Evolutionary conservation across 2,888 invertebrate genomes (phyloP), one percentile per base, ranked within the genome.

Genomic region (Drosophila borealis): DNA sequence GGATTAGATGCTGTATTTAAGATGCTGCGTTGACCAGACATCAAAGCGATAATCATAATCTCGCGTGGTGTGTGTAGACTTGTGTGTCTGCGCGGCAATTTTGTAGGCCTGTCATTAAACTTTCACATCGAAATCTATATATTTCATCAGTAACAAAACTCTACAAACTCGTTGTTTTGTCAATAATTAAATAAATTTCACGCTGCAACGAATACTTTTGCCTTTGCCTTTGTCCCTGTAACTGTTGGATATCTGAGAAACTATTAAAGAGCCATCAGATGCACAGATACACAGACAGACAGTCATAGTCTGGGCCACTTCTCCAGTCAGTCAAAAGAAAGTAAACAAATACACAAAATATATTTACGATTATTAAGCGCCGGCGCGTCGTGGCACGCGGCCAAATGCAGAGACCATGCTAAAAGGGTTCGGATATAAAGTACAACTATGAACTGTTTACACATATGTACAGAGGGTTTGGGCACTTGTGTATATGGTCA

Each of bases 81-180:
- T 36, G 36, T 56, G 19, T 21, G 21, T 54, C 51, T 48, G 41
- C 19, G 36, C 25, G 21, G 46, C 14, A 57, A 36, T 71, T 77
- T 68, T 44, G 66, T 85, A 88, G 86, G 82, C 88, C 73, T 77
- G 78, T 67, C 69, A 70, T 70, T 73, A 87, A 88, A 83, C 82
- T 88, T 83, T 83, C 88, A 81, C 82, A 70, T 77, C 67, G 82
- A 74, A 88, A 88, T 83, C 82, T 83, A 88, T 81, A 77, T 83
- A 60, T 88, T 88, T 85, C 80, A 83, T 88, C 82, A 62, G 49
- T 57, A 59, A 63, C 49, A 61, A 73, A 45, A 62, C 48, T 64
- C 37, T 71, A 70, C 56, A 46, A 62, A 66, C 50, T 67, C 50
- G 50, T 69, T 66, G 54, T 74, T 68, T 77, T 77, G 49, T 56